These are phyloP conservation scores for Cetonia aurata DNA, from an alignment of 2,888 invertebrate genomes.

Conservation along the genomic window DNA sequence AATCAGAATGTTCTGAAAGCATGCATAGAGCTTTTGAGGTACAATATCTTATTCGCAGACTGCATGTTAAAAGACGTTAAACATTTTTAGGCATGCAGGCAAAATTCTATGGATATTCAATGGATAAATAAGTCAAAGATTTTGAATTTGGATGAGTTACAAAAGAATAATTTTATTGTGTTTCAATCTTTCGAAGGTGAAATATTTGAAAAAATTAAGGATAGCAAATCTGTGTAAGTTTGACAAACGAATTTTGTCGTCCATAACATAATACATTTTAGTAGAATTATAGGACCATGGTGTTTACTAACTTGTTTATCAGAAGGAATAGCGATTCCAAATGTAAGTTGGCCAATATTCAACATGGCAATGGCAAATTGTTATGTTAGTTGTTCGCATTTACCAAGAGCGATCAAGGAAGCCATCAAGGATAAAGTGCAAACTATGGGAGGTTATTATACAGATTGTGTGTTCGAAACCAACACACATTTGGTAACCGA, in stretches of 20 bases:
- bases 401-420: slow-evolving; percentile 67
- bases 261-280: slow-evolving; percentile 50
- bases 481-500: slow-evolving; percentile 88
- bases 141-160: slow-evolving; percentile 67
- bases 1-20: slow-evolving; percentile 63
- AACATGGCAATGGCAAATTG: slow-evolving; percentile 85
- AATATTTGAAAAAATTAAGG: slow-evolving; percentile 75
- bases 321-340: slow-evolving; percentile 80
- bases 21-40: slow-evolving; percentile 70
- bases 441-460: slow-evolving; percentile 84
- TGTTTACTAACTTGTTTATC: slow-evolving; percentile 82
- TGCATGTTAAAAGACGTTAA: slow-evolving; percentile 35
- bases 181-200: slow-evolving; percentile 83
- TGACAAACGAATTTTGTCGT: neutral
- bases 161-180: slow-evolving; percentile 82
- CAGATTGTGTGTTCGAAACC: slow-evolving; percentile 72
- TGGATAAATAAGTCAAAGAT: slow-evolving; percentile 78
- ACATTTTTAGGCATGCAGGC: slow-evolving; percentile 59
- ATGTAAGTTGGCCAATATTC: slow-evolving; percentile 81
- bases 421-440: slow-evolving; percentile 74
- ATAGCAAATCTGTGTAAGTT: slow-evolving; percentile 79
- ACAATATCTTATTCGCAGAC: slow-evolving; percentile 28
- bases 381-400: slow-evolving; percentile 74
- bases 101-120: slow-evolving; percentile 71
- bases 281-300: slow-evolving; percentile 85